These are phyloP conservation scores for Harpalus rubripes DNA, from an alignment of 2,888 invertebrate species.

Conservation along the genomic window DNA sequence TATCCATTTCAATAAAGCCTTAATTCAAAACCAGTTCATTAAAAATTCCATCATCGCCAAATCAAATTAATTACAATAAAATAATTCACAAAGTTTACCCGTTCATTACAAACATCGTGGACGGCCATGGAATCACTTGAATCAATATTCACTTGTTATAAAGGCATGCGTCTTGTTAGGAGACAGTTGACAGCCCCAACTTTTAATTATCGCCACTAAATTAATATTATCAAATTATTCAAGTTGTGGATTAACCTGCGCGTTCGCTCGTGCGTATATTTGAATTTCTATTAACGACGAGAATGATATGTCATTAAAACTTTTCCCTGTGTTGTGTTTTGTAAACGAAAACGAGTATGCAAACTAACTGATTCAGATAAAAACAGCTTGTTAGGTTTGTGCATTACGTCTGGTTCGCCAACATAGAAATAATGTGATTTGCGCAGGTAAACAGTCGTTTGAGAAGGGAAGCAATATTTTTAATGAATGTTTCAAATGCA, in stretches of 20 bases:
- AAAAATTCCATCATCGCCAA: conserved; percentile 48
- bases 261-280: conserved; percentile 16
- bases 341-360: background rate
- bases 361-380: conserved; percentile 14
- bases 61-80: conserved; percentile 48
- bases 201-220: conserved; percentile 16
- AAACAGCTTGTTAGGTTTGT: conserved; percentile 27
- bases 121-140: conserved; percentile 11
- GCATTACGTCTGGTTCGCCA: conserved; percentile 16
- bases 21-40: conserved; percentile 44
- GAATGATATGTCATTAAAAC: conserved; percentile 41
- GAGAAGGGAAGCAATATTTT: background rate
- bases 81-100: conserved; percentile 38
- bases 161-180: conserved; percentile 34
- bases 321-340: conserved; percentile 22
- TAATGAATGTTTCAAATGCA: background rate
- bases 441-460: background rate
- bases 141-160: conserved; percentile 44
- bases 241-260: conserved; percentile 34
- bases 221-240: conserved; percentile 39
- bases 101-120: conserved; percentile 20
- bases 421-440: conserved; percentile 7
- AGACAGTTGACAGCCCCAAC: conserved; percentile 35
- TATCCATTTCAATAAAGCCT: conserved; percentile 19
- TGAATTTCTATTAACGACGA: conserved; percentile 31